phyloP scores from a whole-genome alignment of 2,113 vertebrate genomes.

The Prietella phreatophila region DNA sequence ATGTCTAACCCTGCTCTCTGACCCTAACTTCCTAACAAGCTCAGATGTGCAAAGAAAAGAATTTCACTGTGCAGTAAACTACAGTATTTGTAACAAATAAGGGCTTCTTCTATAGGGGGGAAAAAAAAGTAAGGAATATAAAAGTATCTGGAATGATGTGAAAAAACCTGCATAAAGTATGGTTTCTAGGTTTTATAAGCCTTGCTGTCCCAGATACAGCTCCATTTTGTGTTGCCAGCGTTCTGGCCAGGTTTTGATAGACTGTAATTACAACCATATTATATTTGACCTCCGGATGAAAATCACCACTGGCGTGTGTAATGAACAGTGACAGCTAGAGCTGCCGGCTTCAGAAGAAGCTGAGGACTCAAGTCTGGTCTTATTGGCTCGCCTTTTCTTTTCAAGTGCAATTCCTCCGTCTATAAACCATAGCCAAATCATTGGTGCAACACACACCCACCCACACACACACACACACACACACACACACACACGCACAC shows the following conservation, averaged over 20 bases:
- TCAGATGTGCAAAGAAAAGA: no score
- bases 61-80: no score
- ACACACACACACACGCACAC: no score
- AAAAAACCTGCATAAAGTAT: background rate
- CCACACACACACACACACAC: no score
- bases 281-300: slow-evolving; percentile 55
- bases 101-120: background rate
- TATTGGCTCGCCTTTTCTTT: no score
- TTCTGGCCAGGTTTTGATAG: slow-evolving; percentile 50
- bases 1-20: no score
- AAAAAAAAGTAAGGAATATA: background rate
- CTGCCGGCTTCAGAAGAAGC: background rate
- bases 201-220: background rate
- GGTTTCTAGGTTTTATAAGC: background rate
- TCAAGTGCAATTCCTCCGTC: no score
- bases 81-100: no score
- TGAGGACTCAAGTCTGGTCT: background rate
- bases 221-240: slow-evolving; percentile 26
- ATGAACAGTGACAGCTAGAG: slow-evolving; percentile 34
- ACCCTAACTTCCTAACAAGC: no score
- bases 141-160: background rate
- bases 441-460: no score
- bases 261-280: slow-evolving; percentile 37
- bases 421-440: no score
- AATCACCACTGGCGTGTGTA: slow-evolving; percentile 39